phyloP scores from a whole-genome alignment of 2,113 vertebrate species.

The Tichodroma muraria region DNA sequence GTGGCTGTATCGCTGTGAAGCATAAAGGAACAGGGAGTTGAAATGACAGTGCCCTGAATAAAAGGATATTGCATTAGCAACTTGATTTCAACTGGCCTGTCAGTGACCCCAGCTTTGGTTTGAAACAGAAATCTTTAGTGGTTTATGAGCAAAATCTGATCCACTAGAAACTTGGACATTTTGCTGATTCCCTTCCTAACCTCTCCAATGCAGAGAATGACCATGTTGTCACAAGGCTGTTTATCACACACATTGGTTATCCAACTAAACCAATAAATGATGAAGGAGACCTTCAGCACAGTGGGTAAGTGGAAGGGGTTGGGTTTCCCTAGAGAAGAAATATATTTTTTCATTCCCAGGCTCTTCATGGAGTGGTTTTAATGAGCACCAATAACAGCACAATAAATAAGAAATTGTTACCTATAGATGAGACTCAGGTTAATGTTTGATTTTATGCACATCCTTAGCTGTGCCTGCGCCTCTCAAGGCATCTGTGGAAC shows the following conservation, averaged over 20 bases:
- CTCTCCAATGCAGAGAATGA: not conserved
- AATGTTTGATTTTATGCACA: not conserved
- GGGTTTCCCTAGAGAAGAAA: not conserved
- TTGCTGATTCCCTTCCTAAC: not conserved
- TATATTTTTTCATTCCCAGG: not conserved
- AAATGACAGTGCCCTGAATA: not conserved
- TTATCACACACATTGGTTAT: not conserved
- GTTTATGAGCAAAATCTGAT: not conserved
- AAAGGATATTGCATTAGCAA: not conserved
- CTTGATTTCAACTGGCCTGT: not conserved
- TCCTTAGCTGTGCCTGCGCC: not conserved
- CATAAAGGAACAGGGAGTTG: not conserved
- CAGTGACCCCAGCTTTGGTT: not conserved
- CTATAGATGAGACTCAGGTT: not conserved
- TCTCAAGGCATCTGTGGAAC: not conserved
- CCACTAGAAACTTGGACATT: rapidly evolving
- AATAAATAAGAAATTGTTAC: not conserved
- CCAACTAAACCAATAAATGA: not conserved
- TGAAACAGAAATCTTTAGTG: not conserved
- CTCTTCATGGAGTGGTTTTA: not conserved
- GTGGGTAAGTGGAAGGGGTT: not conserved
- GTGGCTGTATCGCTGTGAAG: not conserved
- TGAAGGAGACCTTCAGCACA: not conserved
- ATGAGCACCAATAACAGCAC: not conserved
- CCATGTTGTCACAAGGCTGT: not conserved